These are phyloP conservation scores for Blennius ocellaris DNA, from an alignment of 2,113 vertebrate species.

Conservation along the genomic window DNA sequence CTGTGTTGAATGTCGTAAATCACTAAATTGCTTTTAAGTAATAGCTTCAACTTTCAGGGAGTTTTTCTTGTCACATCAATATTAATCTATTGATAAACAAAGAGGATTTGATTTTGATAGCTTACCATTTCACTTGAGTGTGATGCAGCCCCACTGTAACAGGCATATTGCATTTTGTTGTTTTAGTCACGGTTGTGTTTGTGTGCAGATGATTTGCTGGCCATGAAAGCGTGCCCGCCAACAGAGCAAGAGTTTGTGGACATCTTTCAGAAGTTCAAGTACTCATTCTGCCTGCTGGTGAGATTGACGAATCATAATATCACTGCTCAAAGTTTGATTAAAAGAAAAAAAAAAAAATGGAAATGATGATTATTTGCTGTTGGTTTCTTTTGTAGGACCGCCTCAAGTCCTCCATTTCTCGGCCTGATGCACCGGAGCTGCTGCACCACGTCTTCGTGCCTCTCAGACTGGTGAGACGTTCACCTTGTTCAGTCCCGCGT, in stretches of 20 bases:
- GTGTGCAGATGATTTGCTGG: constrained; percentile 84
- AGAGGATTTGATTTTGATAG: neutral
- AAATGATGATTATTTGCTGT: neutral
- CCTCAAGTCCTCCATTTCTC: constrained; percentile 82
- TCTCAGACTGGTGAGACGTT: constrained; percentile 80
- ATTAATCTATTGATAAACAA: neutral
- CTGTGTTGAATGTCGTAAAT: neutral
- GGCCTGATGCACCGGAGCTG: constrained; percentile 85
- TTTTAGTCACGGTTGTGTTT: neutral
- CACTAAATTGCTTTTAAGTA: neutral
- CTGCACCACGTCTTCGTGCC: constrained; percentile 88
- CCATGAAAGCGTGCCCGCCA: constrained; percentile 83
- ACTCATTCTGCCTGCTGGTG: constrained; percentile 90
- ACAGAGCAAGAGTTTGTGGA: constrained; percentile 84
- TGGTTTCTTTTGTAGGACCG: constrained; percentile 79
- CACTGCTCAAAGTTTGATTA: neutral
- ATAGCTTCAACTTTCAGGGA: too few relatives aligned
- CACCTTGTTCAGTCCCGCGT: neutral
- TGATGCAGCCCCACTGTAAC: too few relatives aligned
- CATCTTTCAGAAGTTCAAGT: constrained; percentile 90
- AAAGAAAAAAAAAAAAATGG: neutral
- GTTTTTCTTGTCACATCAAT: too few relatives aligned
- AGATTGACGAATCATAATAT: constrained; percentile 37
- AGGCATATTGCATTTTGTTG: neutral
- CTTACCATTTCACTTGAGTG: too few relatives aligned